Conservation (phyloP, 1,140 invertebrate species). For the Dreissena rostriformis region DNA sequence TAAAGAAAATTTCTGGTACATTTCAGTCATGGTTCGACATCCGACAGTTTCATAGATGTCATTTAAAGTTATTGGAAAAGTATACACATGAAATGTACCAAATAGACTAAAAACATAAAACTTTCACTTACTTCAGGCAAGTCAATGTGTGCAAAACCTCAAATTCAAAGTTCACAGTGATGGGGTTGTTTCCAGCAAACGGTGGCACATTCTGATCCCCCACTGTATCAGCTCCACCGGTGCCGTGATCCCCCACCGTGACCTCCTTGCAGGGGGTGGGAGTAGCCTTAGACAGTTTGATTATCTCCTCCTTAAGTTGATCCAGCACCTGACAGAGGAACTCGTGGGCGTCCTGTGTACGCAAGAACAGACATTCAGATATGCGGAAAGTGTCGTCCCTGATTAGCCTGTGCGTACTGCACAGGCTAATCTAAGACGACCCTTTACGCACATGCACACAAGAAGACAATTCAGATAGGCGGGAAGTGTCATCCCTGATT, state of each 20-base stretch:
- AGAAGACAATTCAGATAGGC: too few relatives aligned
- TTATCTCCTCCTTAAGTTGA: slow-evolving; percentile 79
- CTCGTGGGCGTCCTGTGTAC: slow-evolving; percentile 80
- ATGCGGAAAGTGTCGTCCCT: too few relatives aligned
- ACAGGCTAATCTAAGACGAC: too few relatives aligned
- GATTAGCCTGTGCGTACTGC: too few relatives aligned
- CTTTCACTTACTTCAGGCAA: slow-evolving; percentile 48
- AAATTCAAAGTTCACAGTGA: slow-evolving; percentile 79
- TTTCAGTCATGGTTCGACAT: too few relatives aligned
- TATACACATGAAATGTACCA: too few relatives aligned
- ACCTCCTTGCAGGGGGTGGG: slow-evolving; percentile 62
- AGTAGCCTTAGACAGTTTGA: slow-evolving; percentile 65
- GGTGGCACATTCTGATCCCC: neutral
- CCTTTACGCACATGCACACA: neutral
- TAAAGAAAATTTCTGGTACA: too few relatives aligned
- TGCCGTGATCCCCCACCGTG: slow-evolving; percentile 20
- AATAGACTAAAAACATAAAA: neutral
- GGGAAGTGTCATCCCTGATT: too few relatives aligned
- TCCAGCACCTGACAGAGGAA: slow-evolving; percentile 78
- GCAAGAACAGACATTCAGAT: neutral
- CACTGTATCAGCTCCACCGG: neutral
- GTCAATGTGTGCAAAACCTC: slow-evolving; percentile 73
- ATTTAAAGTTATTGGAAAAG: too few relatives aligned
- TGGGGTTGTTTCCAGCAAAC: slow-evolving; percentile 67
- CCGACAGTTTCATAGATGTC: too few relatives aligned